Evolutionary conservation across 2,113 vertebrate genomes (phyloP), one percentile per base, ranked within the genome.

Genomic region (Tragulus kanchil): DNA sequence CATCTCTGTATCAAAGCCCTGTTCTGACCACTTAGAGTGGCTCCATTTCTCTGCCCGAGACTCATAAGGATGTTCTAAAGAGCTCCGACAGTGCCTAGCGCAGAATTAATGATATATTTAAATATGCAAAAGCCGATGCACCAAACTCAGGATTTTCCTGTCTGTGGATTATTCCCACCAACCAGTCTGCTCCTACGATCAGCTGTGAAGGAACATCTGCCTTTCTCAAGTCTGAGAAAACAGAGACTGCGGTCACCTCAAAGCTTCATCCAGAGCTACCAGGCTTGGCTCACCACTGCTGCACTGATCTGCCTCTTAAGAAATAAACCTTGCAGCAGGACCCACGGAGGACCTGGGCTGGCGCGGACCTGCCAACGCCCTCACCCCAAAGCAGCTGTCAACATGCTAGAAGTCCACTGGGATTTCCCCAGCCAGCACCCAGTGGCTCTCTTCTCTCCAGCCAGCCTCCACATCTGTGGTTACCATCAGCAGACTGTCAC

Each of bases 361-460:
- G 28, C 62, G 50, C 4, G 14, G 82, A 59, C 75, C 50, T 78
- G 59, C 56, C 50, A 15, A 78, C 2, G 56, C 7, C 12, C 25
- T 91, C 26, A 5, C 23, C 48, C 25, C 4, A 73, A 92, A 42
- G 11, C 84, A 78, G 61, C 10, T 58, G 36, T 81, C 48, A 3
- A 3, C 3, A 25, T 31, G 61, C 25, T 48, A 6, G 10, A 67
- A 52, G 79, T 31, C 13, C 28, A 11, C 31, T 52, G 31, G 36
- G 28, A 58, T 67, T 42, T 71, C 14, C 48, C 61, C 28, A 8
- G 28, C 48, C 48, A 58, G 14, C 92, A 48, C 42, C 31, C 3
- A 9, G 89, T 93, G 94, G 90, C 86, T 97, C 75, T 14, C 36
- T 92, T 89, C 77, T 86, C 94, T 75, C 89, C 91, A 96, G 0